These are phyloP conservation scores for Matsumyia berberina DNA, from an alignment of 2,888 invertebrate species.

Conservation along the genomic window DNA sequence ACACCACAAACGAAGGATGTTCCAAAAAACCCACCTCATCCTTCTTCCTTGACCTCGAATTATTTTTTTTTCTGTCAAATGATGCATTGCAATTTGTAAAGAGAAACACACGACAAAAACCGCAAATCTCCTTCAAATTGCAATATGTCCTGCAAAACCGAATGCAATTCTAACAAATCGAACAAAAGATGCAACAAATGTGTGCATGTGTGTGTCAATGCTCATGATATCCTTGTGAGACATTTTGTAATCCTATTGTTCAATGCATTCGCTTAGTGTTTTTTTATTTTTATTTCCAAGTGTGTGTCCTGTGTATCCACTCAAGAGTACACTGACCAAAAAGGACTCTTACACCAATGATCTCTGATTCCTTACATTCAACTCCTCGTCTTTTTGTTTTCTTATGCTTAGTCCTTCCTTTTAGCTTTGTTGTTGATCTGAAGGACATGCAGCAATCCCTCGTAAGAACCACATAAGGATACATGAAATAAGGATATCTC, in stretches of 20 bases:
- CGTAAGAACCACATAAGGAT: conserved; percentile 75
- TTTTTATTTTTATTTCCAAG: conserved; percentile 5
- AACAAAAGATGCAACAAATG: conserved; percentile 21
- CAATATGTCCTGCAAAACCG: conserved; percentile 40
- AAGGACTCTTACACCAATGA: conserved; percentile 55
- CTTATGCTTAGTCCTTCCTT: no score
- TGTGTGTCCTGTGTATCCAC: conserved; percentile 1
- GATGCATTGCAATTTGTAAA: conserved; percentile 63
- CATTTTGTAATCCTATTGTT: conserved; percentile 74
- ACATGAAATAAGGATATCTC: conserved; percentile 75
- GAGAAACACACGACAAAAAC: conserved; percentile 45
- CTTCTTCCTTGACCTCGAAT: conserved; percentile 42
- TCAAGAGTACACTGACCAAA: conserved; percentile 29
- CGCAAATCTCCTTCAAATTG: conserved; percentile 65
- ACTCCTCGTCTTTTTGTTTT: conserved; percentile 15
- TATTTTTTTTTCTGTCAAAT: conserved; percentile 59
- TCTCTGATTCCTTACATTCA: conserved; percentile 67
- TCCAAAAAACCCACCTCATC: neutral
- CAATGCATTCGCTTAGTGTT: conserved; percentile 53
- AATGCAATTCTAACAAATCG: conserved; percentile 56
- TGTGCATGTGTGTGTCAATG: no score
- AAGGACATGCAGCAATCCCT: conserved; percentile 72
- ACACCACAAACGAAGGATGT: no score
- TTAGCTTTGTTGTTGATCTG: conserved; percentile 66
- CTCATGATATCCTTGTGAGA: conserved; percentile 59